A percentile compares a stretch with the other conserved stretches of the same genome.
Conservation (phyloP, 2,113 vertebrate genomes). For the Bambusicola thoracicus region DNA sequence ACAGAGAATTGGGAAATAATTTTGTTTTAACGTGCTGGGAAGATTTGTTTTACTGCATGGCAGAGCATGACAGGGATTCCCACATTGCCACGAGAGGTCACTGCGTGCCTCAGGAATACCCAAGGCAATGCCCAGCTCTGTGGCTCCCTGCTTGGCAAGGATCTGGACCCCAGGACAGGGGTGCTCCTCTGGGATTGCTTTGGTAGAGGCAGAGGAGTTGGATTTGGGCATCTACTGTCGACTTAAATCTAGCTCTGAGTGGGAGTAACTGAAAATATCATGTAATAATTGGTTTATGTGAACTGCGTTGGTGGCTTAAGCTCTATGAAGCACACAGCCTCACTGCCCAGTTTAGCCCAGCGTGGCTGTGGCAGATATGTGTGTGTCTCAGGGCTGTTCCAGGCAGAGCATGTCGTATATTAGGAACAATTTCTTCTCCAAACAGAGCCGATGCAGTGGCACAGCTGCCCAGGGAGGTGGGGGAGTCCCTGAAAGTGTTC, state of each 20-base stretch:
- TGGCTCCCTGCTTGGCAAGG: neutral
- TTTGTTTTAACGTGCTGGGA: neutral
- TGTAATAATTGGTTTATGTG: neutral
- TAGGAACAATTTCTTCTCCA: too few species aligned
- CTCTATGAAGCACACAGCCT: neutral
- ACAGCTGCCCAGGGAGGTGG: too few species aligned
- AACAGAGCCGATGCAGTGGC: too few species aligned
- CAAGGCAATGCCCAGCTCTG: accelerated
- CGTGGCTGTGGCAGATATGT: accelerated
- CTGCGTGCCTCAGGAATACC: neutral
- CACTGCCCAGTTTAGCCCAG: neutral
- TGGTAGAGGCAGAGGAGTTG: neutral
- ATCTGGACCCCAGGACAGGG: neutral
- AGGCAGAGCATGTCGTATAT: too few species aligned
- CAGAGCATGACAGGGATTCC: neutral
- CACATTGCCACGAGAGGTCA: conserved; percentile 24
- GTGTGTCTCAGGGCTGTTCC: neutral
- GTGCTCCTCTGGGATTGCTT: neutral
- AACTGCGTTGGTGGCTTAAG: neutral
- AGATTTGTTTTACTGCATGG: neutral
- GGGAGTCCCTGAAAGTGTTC: too few species aligned
- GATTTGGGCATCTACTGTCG: neutral
- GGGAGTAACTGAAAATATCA: neutral
- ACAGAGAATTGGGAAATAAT: neutral
- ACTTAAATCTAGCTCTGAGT: neutral